These are phyloP conservation scores for Brachionus calyciflorus DNA, from an alignment of 1,140 invertebrate genomes.

Conservation along the genomic window DNA sequence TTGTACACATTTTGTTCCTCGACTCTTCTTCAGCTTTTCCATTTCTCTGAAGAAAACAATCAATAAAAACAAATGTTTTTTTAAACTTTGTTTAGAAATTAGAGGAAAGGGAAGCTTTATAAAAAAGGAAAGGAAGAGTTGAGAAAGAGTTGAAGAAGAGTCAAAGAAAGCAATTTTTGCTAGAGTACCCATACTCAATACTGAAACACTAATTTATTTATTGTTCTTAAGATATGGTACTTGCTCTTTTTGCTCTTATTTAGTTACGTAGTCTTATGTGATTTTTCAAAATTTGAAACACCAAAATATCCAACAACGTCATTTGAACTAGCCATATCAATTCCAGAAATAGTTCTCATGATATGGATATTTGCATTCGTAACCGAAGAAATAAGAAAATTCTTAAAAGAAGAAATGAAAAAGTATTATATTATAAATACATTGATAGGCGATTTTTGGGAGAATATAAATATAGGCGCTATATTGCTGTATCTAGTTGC, in stretches of 20 bases:
- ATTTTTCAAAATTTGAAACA: neutral
- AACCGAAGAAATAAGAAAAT: neutral
- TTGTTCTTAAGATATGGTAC: neutral
- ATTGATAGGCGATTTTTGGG: constrained; percentile 4
- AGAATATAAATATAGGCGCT: neutral
- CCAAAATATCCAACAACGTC: neutral
- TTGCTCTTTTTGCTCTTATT: constrained; percentile 15
- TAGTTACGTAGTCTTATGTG: constrained; percentile 35
- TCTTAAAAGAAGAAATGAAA: constrained; percentile 8
- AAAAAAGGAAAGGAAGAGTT: too few relatives aligned
- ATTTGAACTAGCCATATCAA: constrained; percentile 8
- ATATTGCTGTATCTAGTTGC: constrained; percentile 4
- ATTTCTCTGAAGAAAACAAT: too few relatives aligned
- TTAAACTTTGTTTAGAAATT: too few relatives aligned
- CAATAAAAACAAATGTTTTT: too few relatives aligned
- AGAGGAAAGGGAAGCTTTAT: too few relatives aligned
- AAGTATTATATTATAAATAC: neutral
- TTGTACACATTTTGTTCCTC: too few relatives aligned
- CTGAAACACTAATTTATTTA: too few relatives aligned
- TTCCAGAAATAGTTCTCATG: constrained; percentile 28
- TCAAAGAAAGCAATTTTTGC: too few relatives aligned
- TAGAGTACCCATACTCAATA: too few relatives aligned
- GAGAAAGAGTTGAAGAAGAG: too few relatives aligned
- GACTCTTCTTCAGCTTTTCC: too few relatives aligned
- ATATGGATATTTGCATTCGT: constrained; percentile 40